A percentile compares a stretch with the other conserved stretches of the same genome.
Evolutionary conservation across 2,113 vertebrate genomes (phyloP).

Genomic region (Lagenorhynchus albirostris): DNA sequence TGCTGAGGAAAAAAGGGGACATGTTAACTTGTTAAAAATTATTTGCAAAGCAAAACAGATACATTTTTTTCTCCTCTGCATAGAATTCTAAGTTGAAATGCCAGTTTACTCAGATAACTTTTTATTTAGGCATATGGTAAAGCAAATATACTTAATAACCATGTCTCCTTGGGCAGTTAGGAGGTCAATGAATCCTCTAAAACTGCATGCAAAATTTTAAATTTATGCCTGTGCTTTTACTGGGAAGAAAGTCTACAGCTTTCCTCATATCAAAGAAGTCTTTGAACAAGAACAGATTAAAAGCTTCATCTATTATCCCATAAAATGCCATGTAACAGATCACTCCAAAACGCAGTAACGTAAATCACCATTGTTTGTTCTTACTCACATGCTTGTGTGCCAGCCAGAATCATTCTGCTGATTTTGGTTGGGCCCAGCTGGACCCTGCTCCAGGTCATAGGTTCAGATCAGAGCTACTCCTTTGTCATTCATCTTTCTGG

Average conservation of each 20-base stretch:
- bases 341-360: not conserved
- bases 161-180: not conserved
- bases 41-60: not conserved
- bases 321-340: not conserved
- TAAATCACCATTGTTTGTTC: not conserved
- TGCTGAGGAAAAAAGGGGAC: not conserved
- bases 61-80: not conserved
- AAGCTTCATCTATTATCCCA: not conserved
- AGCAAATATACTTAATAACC: not conserved
- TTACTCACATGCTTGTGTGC: not conserved
- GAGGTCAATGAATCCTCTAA: not conserved
- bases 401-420: not conserved
- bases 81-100: not conserved
- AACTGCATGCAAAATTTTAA: not conserved
- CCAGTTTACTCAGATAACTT: not conserved
- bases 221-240: not conserved
- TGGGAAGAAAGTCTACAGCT: not conserved
- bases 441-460: not conserved
- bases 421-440: not conserved
- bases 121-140: constrained; percentile 15
- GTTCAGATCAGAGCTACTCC: not conserved
- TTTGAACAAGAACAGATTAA: not conserved
- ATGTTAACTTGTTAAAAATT: not conserved
- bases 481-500: not conserved
- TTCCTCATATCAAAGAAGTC: not conserved